A percentile compares a stretch with the other conserved stretches of the same genome.
phyloP scores from a whole-genome alignment of 2,113 vertebrate species.

The Platichthys flesus region DNA sequence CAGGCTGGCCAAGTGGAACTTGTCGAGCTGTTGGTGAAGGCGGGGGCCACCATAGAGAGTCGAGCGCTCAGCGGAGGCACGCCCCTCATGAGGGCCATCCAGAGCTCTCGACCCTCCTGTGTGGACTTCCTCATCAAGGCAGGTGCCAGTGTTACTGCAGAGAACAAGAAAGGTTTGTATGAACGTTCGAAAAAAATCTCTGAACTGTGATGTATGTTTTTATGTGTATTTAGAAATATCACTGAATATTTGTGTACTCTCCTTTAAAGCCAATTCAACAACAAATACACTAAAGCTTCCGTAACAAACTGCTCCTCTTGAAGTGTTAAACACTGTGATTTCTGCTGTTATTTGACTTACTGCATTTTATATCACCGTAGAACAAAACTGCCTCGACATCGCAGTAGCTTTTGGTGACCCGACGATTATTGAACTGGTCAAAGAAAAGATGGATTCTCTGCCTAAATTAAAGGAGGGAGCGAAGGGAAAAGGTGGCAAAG shows the following conservation, averaged over 20 bases:
- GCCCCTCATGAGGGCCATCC: conserved; percentile 91
- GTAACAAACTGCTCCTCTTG: neutral
- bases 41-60: conserved; percentile 85
- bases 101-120: conserved; percentile 85
- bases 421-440: conserved; percentile 84
- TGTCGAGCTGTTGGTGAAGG: conserved; percentile 84
- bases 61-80: conserved; percentile 85
- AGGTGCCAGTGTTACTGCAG: conserved; percentile 83
- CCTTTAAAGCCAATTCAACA: neutral
- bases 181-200: neutral
- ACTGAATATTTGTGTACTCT: no score
- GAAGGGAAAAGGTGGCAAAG: conserved; percentile 70
- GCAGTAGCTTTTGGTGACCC: conserved; percentile 85
- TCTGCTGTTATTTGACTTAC: conserved; percentile 19
- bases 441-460: conserved; percentile 82
- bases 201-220: neutral
- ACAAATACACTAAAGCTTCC: neutral
- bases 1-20: conserved; percentile 88
- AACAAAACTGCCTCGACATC: conserved; percentile 85
- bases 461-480: conserved; percentile 73
- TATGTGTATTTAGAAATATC: no score
- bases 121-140: conserved; percentile 88
- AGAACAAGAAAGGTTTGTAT: conserved; percentile 87
- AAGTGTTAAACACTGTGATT: neutral
- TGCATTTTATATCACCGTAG: conserved; percentile 69